Base-by-base conservation (phyloP, 2,888 invertebrate species). In the Xiphydria camelus region DNA sequence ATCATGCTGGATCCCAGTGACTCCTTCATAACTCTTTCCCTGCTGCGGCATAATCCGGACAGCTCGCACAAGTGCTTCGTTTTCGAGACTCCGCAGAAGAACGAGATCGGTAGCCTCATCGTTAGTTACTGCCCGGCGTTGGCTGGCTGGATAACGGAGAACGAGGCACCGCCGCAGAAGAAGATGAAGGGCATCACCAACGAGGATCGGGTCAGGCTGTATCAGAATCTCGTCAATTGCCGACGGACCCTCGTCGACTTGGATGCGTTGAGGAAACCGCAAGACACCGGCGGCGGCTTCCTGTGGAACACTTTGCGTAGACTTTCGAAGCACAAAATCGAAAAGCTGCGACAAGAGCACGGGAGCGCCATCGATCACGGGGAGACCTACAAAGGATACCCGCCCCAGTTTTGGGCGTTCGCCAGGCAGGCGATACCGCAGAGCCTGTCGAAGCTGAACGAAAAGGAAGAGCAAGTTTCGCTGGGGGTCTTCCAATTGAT, bases 1-100 rank as follows among this genome's bases (percentile, higher is more conserved):
- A 86, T 96, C 47, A 85, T 91, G 74, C 79, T 95, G 59, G 94
- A 95, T 73, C 92, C 94, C 0, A 92, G 91, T 59, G 95, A 96
- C 75, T 88, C 89, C 66, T 92, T 95, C 55, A 86, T 96, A 31
- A 94, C 94, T 0, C 86, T 96, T 58, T 93, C 92, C 45, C 78
- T 96, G 37, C 85, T 90, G 55, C 83, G 91, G 48, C 79, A 81
- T 54, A 78, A 81, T 55, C 84, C 85, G 33, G 89, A 76, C 73
- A 86, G 83, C 45, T 80, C 80, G 45, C 87, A 88, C 68, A 90
- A 91, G 64, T 94, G 94, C 76, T 94, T 94, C 74, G 94, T 95
- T 12, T 90, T 96, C 64, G 95, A 95, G 75, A 94, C 94, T 0
- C 76, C 83, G 0, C 90, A 92, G 64, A 94, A 94, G 75, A 86